Evolutionary conservation across 2,797 vertebrate species (phyloP), one percentile per base, ranked within the genome.

Genomic region (Mus spretus): DNA sequence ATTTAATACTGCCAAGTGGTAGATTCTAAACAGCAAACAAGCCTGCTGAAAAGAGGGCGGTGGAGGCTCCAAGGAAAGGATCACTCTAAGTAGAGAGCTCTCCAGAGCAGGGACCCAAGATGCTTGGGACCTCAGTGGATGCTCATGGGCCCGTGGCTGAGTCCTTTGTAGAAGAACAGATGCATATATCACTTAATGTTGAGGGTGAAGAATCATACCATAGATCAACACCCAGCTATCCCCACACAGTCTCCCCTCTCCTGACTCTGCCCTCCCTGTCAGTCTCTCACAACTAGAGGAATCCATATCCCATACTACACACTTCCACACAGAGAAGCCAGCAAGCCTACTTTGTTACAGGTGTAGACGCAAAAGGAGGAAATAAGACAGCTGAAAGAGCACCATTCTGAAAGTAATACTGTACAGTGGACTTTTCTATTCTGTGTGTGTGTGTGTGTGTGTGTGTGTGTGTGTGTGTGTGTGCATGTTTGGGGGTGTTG

Each of bases 1-100:
- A 96, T 97, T 91, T 95, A 34, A 90, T 34, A 47, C 11, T 31
- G 75, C 59, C 61, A 80, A 90, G 77, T 78, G 63, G 70, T 28
- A 87, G 34, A 37, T 44, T 92, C 72, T 63, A 92, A 90, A 93
- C 0, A 10, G 77, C 72, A 80, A 63, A 91, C 47, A 74, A 61
- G 85, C 77, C 95, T 85, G 53, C 95, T 79, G 28, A 89, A 26
- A 24, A 1, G 79, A 53, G 26, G 19, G 44, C 83, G 44, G 0
- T 0, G 31, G n/a, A 93, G 11, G 57, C 0, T 63, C 24, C 19
- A 14, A 12, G 53, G 37, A 89, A 88, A 67, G 34, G 59, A 78
- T 6, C 28, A 37, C 4, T 55, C 10, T 22, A 19, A 44, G 37
- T 77, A 47, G 12, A 11, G 59, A 67, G 37, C 19, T 28, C 9